phyloP scores from a whole-genome alignment of 2,113 vertebrate genomes.

The Tychaedon coryphoeus region DNA sequence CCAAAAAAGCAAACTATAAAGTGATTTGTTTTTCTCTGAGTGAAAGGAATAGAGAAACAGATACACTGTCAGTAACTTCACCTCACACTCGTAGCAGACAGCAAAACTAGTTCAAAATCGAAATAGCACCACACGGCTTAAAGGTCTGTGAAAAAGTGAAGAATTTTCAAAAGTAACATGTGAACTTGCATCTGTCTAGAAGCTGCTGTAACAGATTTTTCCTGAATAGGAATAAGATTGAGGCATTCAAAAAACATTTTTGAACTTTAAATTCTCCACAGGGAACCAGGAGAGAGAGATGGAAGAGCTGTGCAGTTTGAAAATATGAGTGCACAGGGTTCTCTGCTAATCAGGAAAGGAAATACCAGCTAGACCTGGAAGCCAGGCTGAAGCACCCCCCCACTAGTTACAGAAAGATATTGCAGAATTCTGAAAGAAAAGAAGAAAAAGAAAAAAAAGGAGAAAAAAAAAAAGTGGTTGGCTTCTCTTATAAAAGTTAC shows the following conservation, averaged over 20 bases:
- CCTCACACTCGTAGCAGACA: background rate
- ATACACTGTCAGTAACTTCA: background rate
- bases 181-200: background rate
- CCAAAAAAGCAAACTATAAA: background rate
- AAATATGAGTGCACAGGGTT: background rate
- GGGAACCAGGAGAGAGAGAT: background rate
- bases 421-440: background rate
- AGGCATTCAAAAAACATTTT: background rate
- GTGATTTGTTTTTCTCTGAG: background rate
- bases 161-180: background rate
- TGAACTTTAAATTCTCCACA: background rate
- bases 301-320: background rate
- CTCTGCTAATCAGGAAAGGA: background rate
- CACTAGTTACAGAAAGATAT: background rate
- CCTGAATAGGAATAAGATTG: background rate
- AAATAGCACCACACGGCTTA: accelerated
- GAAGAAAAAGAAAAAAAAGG: too few relatives aligned
- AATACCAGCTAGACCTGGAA: background rate
- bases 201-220: background rate
- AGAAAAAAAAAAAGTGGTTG: background rate
- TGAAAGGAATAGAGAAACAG: background rate
- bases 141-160: background rate
- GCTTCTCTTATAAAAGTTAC: background rate
- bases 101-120: background rate
- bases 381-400: background rate